phyloP scores from a whole-genome alignment of 2,888 invertebrate genomes.

The Lampropteryx suffumata region DNA sequence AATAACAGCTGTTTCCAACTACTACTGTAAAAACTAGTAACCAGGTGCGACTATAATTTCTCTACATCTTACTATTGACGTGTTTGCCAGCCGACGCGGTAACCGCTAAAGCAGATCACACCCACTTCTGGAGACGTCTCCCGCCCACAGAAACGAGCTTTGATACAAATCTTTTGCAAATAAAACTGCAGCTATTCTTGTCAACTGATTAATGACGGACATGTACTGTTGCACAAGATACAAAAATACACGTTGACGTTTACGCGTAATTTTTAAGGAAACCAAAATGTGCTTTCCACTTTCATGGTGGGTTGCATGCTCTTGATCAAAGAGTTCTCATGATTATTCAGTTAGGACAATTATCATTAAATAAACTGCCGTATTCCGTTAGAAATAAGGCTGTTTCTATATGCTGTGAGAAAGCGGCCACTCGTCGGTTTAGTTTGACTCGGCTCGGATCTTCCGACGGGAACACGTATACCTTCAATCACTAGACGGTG shows the following conservation, averaged over 20 bases:
- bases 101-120: conserved; percentile 55
- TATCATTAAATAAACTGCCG: too few species aligned
- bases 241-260: conserved; percentile 7
- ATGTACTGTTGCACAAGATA: conserved; percentile 31
- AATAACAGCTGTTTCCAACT: background rate
- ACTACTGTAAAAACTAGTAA: background rate
- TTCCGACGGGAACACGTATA: too few species aligned
- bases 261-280: background rate
- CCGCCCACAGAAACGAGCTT: conserved; percentile 47
- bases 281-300: too few species aligned
- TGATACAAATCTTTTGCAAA: conserved; percentile 30
- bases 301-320: too few species aligned
- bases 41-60: conserved; percentile 23
- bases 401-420: too few species aligned
- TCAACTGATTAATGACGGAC: conserved; percentile 41
- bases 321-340: too few species aligned
- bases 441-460: too few species aligned
- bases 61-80: conserved; percentile 15
- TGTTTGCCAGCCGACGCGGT: conserved; percentile 27
- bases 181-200: conserved; percentile 38
- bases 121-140: conserved; percentile 59
- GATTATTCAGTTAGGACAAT: too few species aligned
- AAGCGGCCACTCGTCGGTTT: too few species aligned
- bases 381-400: too few species aligned
- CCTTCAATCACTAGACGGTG: too few species aligned